Base-by-base conservation (phyloP, 2,797 vertebrate species). In the Spinus olivaceus region DNA sequence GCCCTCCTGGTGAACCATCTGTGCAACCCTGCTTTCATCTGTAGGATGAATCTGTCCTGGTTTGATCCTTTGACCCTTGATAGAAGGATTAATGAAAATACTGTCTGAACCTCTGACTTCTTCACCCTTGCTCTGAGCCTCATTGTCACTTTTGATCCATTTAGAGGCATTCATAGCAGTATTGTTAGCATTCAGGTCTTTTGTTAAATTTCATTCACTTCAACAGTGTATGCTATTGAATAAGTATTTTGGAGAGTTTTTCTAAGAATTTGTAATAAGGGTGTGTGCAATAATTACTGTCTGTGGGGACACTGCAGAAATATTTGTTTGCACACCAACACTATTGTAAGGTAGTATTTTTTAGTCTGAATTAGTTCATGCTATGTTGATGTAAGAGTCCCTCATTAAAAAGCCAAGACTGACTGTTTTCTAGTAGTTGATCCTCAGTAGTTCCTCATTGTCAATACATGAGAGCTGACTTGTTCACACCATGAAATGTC, bases 1-100 rank as follows among this genome's bases (percentile, higher is more conserved):
- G 23, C 20, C 47, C 44, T 95, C 39, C 32, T 66, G 67, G 56
- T 91, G 92, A 85, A 85, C 72, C 76, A 90, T 91, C 90, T 92
- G 90, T 64, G 46, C 41, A 90, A 12, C 11, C 8, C 28, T 80
- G 32, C 76, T 92, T 95, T 94, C 66, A 91, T 92, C 84, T 88
- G n/a, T 18, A 77, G 87, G 25, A 70, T 94, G 87, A 88, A 91
- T 82, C 87, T 92, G 28, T 91, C 64, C 79, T 74, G 10, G 5
- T 85, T 72, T 91, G 79, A 91, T 86, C 67, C 51, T 88, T 83
- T 96, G 88, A 95, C 93, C 82, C 41, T 70, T 85, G 41, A 59
- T 88, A 64, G 87, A 94, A 76, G 71, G 47, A 90, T 92, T 95
- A 95, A 92, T 90, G 79, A 91, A 95, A 95, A 94, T 71, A 60